Percentiles rank a stretch among this genome's conserved stretches.
Conservation (phyloP, 2,888 invertebrate genomes). For the Bruchidius siliquastri region DNA sequence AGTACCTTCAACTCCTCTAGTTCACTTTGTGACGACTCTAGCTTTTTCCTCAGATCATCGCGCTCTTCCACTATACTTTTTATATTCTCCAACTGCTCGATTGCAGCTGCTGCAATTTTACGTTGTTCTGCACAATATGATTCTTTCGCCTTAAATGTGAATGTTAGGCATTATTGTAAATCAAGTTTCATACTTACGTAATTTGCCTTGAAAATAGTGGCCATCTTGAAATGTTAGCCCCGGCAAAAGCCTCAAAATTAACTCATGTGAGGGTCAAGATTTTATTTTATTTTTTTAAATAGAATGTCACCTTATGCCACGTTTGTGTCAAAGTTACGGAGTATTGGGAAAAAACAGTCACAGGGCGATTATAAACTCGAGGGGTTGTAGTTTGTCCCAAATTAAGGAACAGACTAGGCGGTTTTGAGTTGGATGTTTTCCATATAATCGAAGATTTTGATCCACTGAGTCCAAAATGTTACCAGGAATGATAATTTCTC, state of each 20-base stretch:
- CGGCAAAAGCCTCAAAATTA: not conserved
- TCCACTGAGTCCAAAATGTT: too few relatives aligned
- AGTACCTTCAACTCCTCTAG: constrained; percentile 25
- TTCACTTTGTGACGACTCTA: constrained; percentile 33
- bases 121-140: constrained; percentile 35
- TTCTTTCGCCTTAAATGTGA: constrained; percentile 30
- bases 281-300: not conserved
- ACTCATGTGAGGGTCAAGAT: not conserved
- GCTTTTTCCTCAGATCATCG: constrained; percentile 31
- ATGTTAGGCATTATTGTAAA: not conserved
- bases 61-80: constrained; percentile 35
- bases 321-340: not conserved
- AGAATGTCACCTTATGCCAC: not conserved
- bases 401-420: too few relatives aligned
- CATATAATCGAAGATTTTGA: too few relatives aligned
- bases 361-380: not conserved
- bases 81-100: constrained; percentile 38
- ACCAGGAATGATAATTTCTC: too few relatives aligned
- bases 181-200: constrained; percentile 18
- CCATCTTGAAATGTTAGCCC: constrained; percentile 16
- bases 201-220: constrained; percentile 19
- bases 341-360: not conserved
- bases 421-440: too few relatives aligned
- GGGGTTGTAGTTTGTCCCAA: too few relatives aligned
- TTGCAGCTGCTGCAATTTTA: constrained; percentile 30